Base-by-base conservation (phyloP, 2,113 vertebrate genomes). In the Tricholaema leucomelas region DNA sequence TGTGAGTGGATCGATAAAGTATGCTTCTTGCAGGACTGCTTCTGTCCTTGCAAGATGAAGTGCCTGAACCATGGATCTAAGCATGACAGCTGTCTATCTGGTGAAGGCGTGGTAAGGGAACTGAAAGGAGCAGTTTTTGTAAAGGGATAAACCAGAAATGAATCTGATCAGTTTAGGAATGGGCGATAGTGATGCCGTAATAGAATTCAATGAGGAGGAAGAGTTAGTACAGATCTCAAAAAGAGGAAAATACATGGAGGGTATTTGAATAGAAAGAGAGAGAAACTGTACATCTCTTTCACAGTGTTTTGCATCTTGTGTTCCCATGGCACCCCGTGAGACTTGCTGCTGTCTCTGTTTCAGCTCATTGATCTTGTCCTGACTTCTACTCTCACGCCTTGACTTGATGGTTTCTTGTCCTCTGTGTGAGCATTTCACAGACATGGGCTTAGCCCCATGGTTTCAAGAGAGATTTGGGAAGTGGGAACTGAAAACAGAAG, bases 81-180 rank as follows among this genome's bases (percentile, higher is more conserved):
- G 56, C 2, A 1, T 21, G n/a, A 58, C 8, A 5, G 18, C 65
- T 58, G 5, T 0, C 0, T 40, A 38, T 65, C 64, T 74, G 35
- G 4, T 77, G 48, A 44, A 27, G 52, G 60, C 66, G 12, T 30
- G 7, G 6, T 36, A 31, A 79, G 20, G 42, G 28, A 54, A 35
- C 33, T 56, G 38, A 55, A 67, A 90, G 36, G 44, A 75, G 1
- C 2, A 1, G 61, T 58, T 85, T 90, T 33, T 84, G 27, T 58
- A 58, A 90, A 44, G 16, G 14, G 20, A 76, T 66, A 66, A 66
- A 91, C 46, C 12, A 28, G 28, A 36, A 48, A 87, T 72, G 4
- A 84, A 54, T 40, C 19, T 35, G 8, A 33, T 85, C 19, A 10
- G 35, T 83, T 85, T 79, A 48, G 17, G 11, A 8, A 24, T 59